Percentiles rank a stretch among this genome's conserved stretches.
Evolutionary conservation across 1,140 invertebrate genomes (phyloP).

Genomic region (Leptinotarsa defecta): DNA sequence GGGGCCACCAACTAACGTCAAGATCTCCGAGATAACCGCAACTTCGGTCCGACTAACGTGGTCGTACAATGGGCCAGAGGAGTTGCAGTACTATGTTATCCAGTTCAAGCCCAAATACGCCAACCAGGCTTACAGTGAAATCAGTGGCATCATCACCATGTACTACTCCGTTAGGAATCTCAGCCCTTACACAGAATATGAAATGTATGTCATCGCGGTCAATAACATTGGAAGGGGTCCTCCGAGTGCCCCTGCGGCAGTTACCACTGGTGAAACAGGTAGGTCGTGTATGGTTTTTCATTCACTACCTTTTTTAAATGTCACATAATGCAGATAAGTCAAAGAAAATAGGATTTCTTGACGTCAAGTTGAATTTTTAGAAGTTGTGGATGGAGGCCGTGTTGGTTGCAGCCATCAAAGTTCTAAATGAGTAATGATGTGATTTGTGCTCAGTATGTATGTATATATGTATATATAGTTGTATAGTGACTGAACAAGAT

Average conservation of each 20-base stretch:
- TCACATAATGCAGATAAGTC: too few relatives aligned
- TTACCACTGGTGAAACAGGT: slow-evolving; percentile 97
- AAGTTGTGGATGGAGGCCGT: too few relatives aligned
- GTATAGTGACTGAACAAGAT: too few relatives aligned
- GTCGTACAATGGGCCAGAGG: slow-evolving; percentile 84
- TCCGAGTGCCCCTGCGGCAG: slow-evolving; percentile 80
- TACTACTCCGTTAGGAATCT: slow-evolving; percentile 88
- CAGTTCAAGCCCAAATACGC: slow-evolving; percentile 93
- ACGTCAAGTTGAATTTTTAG: too few relatives aligned
- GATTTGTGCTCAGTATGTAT: too few relatives aligned
- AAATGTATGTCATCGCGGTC: slow-evolving; percentile 93
- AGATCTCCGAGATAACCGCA: slow-evolving; percentile 89
- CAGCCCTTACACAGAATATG: slow-evolving; percentile 94
- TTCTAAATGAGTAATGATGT: too few relatives aligned
- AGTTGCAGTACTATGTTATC: slow-evolving; percentile 91
- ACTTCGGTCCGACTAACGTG: slow-evolving; percentile 89
- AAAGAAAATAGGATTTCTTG: too few relatives aligned
- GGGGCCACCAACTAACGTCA: slow-evolving; percentile 83
- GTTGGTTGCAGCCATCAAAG: too few relatives aligned
- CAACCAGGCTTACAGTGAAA: slow-evolving; percentile 82
- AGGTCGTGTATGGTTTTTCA: slow-evolving; percentile 54
- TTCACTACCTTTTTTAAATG: too few relatives aligned
- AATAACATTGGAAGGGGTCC: slow-evolving; percentile 90
- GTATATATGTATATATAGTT: too few relatives aligned
- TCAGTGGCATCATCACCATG: slow-evolving; percentile 89